Conservation (phyloP, 1,140 invertebrate species). For the Procambarus virginalis region DNA sequence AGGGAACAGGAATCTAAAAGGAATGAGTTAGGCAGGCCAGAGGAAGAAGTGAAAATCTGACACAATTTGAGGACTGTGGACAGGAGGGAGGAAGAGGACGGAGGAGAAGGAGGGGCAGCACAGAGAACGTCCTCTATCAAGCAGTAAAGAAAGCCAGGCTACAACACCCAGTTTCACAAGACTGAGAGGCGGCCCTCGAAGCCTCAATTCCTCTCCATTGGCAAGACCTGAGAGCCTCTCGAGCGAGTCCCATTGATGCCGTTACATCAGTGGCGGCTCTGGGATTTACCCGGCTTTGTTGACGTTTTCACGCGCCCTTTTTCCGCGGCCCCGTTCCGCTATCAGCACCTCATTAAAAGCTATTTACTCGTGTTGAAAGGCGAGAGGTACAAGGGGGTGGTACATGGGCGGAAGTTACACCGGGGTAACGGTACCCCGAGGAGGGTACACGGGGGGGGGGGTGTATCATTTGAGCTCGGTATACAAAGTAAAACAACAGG, state of each 20-base stretch:
- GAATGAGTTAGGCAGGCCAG: too few relatives aligned
- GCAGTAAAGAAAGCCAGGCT: too few relatives aligned
- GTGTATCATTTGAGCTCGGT: too few relatives aligned
- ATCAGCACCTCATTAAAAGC: constrained; percentile 55
- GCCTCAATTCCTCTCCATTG: not conserved
- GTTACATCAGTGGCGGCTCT: constrained; percentile 15
- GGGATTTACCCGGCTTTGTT: constrained; percentile 37
- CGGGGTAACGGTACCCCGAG: not conserved
- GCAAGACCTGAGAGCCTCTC: not conserved
- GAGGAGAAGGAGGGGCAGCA: not conserved
- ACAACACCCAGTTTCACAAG: too few relatives aligned
- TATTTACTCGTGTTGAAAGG: constrained; percentile 53
- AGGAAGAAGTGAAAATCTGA: not conserved
- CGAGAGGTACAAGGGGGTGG: too few relatives aligned
- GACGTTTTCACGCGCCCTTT: constrained; percentile 16
- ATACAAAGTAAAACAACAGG: too few relatives aligned
- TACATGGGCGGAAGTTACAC: not conserved
- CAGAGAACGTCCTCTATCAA: too few relatives aligned
- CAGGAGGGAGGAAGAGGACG: too few relatives aligned
- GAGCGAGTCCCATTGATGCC: constrained; percentile 19
- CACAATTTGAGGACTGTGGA: too few relatives aligned
- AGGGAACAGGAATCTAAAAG: too few relatives aligned
- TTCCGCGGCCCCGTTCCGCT: not conserved
- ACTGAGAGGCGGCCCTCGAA: not conserved
- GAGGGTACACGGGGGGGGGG: too few relatives aligned